Evolutionary conservation across 2,888 invertebrate genomes (phyloP).

Genomic region (Drosophila pseudotakahashii): DNA sequence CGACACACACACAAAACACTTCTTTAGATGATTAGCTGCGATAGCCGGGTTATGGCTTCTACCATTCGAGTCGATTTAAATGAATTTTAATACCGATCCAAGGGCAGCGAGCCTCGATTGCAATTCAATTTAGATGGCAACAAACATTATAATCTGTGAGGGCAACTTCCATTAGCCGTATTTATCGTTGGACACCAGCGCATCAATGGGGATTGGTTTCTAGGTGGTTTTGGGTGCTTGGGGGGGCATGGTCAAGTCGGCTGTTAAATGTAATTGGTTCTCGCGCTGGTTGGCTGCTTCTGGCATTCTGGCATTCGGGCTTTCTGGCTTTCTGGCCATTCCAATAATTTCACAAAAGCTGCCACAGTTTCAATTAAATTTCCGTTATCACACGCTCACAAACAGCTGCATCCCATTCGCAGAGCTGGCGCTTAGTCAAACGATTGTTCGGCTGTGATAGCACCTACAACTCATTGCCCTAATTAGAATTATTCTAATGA

Average conservation of each 20-base stretch:
- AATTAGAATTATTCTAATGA: constrained; percentile 82
- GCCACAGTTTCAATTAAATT: constrained; percentile 76
- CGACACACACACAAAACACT: constrained; percentile 66
- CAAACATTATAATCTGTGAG: constrained; percentile 52
- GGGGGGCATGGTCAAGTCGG: constrained; percentile 31
- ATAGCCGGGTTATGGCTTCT: constrained; percentile 58
- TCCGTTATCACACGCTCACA: constrained; percentile 58
- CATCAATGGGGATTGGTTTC: constrained; percentile 56
- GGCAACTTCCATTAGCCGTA: constrained; percentile 53
- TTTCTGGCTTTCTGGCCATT: constrained; percentile 37
- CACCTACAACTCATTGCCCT: constrained; percentile 70
- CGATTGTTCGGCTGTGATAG: constrained; percentile 73
- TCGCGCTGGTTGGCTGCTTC: constrained; percentile 35
- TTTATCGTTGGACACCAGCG: constrained; percentile 44
- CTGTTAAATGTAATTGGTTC: constrained; percentile 75
- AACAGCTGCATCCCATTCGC: constrained; percentile 22
- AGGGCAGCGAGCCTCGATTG: constrained; percentile 39
- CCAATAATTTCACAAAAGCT: constrained; percentile 76
- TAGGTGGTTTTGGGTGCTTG: background rate
- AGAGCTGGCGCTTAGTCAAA: constrained; percentile 36
- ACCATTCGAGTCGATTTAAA: constrained; percentile 69
- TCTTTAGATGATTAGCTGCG: constrained; percentile 78
- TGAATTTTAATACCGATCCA: constrained; percentile 69
- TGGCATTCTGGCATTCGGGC: constrained; percentile 13
- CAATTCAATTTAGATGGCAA: constrained; percentile 65